These are phyloP conservation scores for Gibbula magus DNA, from an alignment of 2,888 invertebrate species.

Conservation along the genomic window DNA sequence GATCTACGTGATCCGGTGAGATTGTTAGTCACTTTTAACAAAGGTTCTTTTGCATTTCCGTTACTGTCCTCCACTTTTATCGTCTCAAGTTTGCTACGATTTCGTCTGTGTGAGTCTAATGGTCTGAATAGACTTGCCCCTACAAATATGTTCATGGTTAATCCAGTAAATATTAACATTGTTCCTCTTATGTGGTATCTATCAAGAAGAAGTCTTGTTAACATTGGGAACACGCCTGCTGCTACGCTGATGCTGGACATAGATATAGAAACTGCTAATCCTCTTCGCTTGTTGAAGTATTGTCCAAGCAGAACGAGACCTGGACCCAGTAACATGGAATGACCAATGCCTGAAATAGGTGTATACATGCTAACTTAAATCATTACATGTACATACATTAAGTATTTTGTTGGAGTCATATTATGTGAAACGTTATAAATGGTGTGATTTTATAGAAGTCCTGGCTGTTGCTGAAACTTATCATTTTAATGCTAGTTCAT, in stretches of 20 bases:
- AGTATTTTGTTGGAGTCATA: too few species aligned
- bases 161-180: not conserved
- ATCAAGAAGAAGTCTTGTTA: not conserved
- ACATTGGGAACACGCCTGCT: not conserved
- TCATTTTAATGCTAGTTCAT: too few species aligned
- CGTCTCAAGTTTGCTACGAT: too few species aligned
- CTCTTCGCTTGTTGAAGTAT: not conserved
- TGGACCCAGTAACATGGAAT: not conserved
- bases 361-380: not conserved
- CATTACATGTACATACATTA: not conserved
- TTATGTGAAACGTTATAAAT: too few species aligned
- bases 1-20: not conserved
- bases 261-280: not conserved
- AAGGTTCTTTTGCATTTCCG: not conserved
- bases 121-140: not conserved
- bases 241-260: not conserved
- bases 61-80: not conserved
- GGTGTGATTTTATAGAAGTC: too few species aligned
- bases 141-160: not conserved
- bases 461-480: too few species aligned
- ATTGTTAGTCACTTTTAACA: not conserved
- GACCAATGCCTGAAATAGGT: not conserved
- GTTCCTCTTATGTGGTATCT: not conserved
- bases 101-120: not conserved
- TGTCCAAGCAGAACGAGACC: not conserved